phyloP scores from a whole-genome alignment of 1,140 invertebrate species.

The Hylaeus volcanicus region DNA sequence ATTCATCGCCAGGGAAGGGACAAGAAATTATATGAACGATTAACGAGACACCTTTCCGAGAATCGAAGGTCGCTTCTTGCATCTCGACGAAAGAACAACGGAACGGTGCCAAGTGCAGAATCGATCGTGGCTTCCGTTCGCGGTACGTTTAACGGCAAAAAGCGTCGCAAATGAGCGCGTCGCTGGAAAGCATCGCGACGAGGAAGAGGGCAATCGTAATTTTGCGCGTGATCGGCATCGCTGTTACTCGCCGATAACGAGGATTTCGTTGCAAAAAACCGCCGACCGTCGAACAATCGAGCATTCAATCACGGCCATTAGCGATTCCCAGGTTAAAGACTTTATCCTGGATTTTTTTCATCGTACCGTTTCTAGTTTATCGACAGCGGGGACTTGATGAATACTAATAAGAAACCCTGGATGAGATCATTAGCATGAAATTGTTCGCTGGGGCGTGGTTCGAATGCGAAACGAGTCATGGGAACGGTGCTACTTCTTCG shows the following conservation, averaged over 20 bases:
- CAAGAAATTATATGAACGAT: slow-evolving; percentile 9
- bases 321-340: slow-evolving; percentile 14
- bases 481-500: too few relatives aligned
- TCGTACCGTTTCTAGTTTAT: background rate
- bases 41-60: slow-evolving; percentile 41
- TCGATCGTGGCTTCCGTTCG: background rate
- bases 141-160: background rate
- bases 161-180: background rate
- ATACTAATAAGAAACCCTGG: background rate
- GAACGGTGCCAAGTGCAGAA: slow-evolving; percentile 22
- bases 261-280: background rate
- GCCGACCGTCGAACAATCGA: slow-evolving; percentile 7
- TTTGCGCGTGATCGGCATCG: background rate
- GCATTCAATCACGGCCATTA: slow-evolving; percentile 21
- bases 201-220: background rate
- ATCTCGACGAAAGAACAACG: background rate
- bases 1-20: background rate
- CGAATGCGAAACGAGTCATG: too few relatives aligned
- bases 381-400: background rate
- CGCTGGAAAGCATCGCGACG: background rate
- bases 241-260: slow-evolving; percentile 25
- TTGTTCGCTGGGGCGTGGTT: too few relatives aligned
- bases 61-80: slow-evolving; percentile 10
- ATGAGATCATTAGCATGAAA: too few relatives aligned
- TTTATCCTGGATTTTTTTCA: background rate